phyloP scores from a whole-genome alignment of 2,888 invertebrate genomes.

The Phanerotoma sp. region DNA sequence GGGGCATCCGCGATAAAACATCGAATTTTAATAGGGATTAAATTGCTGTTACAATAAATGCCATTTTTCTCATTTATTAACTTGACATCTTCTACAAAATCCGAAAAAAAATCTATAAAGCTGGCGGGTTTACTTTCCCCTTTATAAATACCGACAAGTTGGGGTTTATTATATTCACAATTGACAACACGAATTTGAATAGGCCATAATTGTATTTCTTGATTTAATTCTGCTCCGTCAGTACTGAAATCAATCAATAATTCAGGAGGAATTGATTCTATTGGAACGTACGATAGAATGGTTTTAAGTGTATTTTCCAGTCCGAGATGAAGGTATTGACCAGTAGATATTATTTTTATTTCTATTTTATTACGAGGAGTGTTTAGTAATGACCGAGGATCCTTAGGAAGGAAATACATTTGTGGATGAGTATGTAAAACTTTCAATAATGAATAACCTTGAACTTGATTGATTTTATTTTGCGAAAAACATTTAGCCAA shows the following conservation, averaged over 20 bases:
- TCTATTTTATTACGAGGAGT: conserved; percentile 1
- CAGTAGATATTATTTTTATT: background rate
- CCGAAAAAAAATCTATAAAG: too few relatives aligned
- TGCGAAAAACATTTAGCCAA: background rate
- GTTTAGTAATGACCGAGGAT: background rate
- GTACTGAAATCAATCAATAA: conserved; percentile 7
- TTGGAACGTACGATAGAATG: background rate
- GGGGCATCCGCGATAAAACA: too few relatives aligned
- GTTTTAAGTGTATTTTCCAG: background rate
- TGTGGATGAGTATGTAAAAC: background rate
- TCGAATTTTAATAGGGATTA: too few relatives aligned
- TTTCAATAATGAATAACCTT: background rate
- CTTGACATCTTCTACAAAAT: too few relatives aligned
- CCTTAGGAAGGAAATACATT: conserved; percentile 3
- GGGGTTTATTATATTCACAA: background rate
- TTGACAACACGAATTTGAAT: conserved; percentile 1
- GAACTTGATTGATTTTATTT: conserved; percentile 6
- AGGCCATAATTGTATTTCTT: conserved; percentile 2
- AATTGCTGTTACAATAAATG: too few relatives aligned
- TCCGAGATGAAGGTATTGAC: conserved; percentile 14
- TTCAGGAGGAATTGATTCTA: background rate
- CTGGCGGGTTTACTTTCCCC: background rate
- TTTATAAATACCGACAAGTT: conserved; percentile 1
- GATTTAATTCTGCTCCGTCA: conserved; percentile 2
- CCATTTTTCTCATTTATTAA: too few relatives aligned